Percentiles rank a stretch among this genome's conserved stretches.
Evolutionary conservation across 2,113 vertebrate genomes (phyloP).

Genomic region (Odocoileus virginianus): DNA sequence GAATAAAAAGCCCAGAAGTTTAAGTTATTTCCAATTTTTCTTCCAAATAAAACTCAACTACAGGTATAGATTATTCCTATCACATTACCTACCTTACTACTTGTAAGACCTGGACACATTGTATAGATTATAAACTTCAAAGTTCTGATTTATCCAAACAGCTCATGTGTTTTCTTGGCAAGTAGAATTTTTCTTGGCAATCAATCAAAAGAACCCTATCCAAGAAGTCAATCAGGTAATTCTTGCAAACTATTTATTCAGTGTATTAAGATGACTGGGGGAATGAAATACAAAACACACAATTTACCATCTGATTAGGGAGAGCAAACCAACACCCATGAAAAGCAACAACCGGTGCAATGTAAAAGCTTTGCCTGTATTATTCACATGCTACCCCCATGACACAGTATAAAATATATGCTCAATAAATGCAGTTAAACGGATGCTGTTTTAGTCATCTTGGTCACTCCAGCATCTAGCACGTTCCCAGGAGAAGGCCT

Average conservation of each 20-base stretch:
- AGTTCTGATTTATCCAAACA: constrained; percentile 8
- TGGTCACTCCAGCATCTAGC: neutral
- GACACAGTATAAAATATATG: neutral
- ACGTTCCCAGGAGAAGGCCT: neutral
- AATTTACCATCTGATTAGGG: neutral
- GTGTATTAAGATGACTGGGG: neutral
- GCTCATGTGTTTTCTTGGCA: neutral
- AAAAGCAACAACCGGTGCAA: neutral
- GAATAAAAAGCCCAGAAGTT: neutral
- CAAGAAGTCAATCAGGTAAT: constrained; percentile 42
- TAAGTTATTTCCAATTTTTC: neutral
- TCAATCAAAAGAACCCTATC: constrained; percentile 5
- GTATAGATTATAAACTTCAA: neutral
- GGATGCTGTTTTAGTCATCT: neutral
- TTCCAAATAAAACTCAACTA: constrained; percentile 19
- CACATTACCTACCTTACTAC: neutral
- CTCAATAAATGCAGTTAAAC: neutral
- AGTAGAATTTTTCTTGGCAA: neutral
- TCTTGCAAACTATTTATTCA: constrained; percentile 2
- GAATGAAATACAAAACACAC: neutral
- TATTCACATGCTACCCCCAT: neutral
- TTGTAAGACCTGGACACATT: neutral
- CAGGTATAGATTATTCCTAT: neutral
- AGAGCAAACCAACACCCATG: neutral
- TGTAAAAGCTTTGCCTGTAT: neutral